phyloP scores from a whole-genome alignment of 2,113 vertebrate genomes.

The Pangasianodon gigas region DNA sequence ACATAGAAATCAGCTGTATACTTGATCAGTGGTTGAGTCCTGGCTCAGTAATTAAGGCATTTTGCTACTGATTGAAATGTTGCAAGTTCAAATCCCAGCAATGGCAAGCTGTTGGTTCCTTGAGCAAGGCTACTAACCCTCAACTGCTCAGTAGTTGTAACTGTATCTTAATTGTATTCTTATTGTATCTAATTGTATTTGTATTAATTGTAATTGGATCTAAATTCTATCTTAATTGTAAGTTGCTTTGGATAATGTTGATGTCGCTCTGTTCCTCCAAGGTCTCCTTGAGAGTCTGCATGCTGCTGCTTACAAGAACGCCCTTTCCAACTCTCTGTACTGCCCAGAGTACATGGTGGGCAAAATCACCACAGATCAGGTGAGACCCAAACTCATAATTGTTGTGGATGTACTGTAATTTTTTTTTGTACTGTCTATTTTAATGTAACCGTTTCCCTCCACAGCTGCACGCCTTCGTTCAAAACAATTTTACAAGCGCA shows the following conservation, averaged over 20 bases:
- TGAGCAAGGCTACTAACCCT: neutral
- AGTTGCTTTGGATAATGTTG: neutral
- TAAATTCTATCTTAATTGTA: neutral
- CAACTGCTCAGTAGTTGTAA: neutral
- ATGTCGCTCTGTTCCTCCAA: constrained; percentile 57
- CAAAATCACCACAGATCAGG: constrained; percentile 85
- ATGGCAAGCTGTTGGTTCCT: neutral
- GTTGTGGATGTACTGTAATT: neutral
- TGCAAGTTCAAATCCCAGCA: neutral
- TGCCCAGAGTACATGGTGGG: constrained; percentile 89
- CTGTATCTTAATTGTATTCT: too few species aligned
- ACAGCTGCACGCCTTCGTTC: constrained; percentile 74
- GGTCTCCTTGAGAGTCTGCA: constrained; percentile 89
- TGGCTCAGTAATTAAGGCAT: neutral
- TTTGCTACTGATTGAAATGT: neutral
- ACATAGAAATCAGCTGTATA: neutral
- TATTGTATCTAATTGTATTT: too few species aligned
- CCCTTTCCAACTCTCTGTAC: constrained; percentile 89
- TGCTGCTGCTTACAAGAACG: constrained; percentile 83
- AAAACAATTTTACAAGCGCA: constrained; percentile 82
- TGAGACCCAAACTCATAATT: constrained; percentile 58
- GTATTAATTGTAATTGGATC: too few species aligned
- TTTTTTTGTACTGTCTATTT: neutral
- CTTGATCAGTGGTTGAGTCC: neutral
- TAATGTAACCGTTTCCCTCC: neutral